phyloP scores from a whole-genome alignment of 2,888 invertebrate species.

The Campoplex capitator region DNA sequence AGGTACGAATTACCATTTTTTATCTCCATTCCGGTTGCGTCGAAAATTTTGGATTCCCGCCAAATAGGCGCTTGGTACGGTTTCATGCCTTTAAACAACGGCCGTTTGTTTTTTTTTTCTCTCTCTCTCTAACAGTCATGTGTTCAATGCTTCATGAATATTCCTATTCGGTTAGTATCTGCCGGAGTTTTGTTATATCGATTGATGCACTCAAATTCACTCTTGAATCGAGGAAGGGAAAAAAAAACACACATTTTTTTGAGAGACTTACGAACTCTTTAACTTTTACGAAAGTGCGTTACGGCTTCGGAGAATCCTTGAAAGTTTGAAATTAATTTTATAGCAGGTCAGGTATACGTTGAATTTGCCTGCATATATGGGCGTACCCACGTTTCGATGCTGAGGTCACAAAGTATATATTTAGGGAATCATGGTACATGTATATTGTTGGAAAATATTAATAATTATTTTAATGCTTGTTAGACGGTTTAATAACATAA shows the following conservation, averaged over 20 bases:
- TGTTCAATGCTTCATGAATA: background rate
- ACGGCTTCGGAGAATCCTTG: constrained; percentile 43
- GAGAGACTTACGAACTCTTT: background rate
- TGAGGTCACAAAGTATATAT: constrained; percentile 20
- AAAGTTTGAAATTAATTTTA: constrained; percentile 44
- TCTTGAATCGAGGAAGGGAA: background rate
- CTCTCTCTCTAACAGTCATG: too few species aligned
- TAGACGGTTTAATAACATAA: background rate
- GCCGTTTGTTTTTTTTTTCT: background rate
- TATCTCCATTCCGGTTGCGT: background rate
- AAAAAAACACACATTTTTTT: background rate
- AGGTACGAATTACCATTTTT: constrained; percentile 41
- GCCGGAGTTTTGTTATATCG: background rate
- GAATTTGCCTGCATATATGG: constrained; percentile 5
- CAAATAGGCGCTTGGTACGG: background rate
- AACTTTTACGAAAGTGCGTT: constrained; percentile 46
- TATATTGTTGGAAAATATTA: background rate
- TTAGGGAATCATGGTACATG: constrained; percentile 27
- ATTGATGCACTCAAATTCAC: background rate
- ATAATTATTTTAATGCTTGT: background rate
- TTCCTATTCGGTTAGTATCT: background rate
- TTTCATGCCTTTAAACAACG: background rate
- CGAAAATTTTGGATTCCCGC: background rate
- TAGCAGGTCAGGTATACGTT: constrained; percentile 42
- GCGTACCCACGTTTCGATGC: constrained; percentile 5